Evolutionary conservation across 2,888 invertebrate species (phyloP), one percentile per base, ranked within the genome.

Genomic region (Andrena minutula): DNA sequence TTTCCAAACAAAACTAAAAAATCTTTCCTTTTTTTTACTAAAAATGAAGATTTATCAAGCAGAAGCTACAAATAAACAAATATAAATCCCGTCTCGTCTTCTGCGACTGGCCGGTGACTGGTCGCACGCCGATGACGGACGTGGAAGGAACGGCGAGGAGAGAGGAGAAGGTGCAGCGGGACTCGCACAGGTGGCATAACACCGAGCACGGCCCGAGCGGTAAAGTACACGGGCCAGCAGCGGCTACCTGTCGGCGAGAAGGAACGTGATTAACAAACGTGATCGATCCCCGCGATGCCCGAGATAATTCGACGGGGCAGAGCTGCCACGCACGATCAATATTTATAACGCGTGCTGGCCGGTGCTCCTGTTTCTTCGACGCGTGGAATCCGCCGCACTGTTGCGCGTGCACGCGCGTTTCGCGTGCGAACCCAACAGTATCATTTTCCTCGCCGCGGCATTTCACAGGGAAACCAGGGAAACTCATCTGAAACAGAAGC

Each of bases 221-320:
- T 56, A 56, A 56, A 32, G 32, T 51, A 61, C 23, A 74, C 58
- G 23, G 53, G 35, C 20, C 28, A 58, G 56, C 61, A 68, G 56
- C 68, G 69, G 66, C 70, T 79, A 84, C 79, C 70, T 80, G 76
- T 80, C 81, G 74, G 78, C 71, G 60, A 26, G 65, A 70, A 84
- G 77, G 76, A 77, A 85, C 85, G 82, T 83, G 85, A 86, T 86
- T 79, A 85, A 85, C 85, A 86, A 85, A 79, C 82, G 85, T 82
- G 85, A 86, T 85, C 85, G 79, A 83, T 79, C 77, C 85, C 56
- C 49, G 61, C 76, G 84, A 84, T 84, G 82, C 74, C 73, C 75
- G 80, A 78, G 85, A 85, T 85, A 85, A 85, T 85, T 79, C 85
- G 72, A 63, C 76, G 35, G 75, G 73, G 32, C 77, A 64, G 75